Base-by-base conservation (phyloP, 2,113 vertebrate genomes). In the Kobus ellipsiprymnus region DNA sequence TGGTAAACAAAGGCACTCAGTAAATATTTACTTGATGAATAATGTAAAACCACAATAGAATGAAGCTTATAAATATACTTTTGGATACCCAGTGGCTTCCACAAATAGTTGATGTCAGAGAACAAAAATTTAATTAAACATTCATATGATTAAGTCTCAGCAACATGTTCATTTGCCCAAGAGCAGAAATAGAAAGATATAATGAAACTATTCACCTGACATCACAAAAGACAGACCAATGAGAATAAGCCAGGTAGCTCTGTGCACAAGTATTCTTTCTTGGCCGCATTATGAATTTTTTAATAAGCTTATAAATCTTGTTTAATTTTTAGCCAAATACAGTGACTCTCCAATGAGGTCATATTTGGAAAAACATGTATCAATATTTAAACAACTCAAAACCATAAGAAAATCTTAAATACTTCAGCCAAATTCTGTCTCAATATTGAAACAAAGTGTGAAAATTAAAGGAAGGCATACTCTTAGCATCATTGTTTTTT, bases 11-110 rank as follows among this genome's bases (percentile, higher is more conserved):
- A 93, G 14, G 55, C 48, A 90, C 57, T 94, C 60, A 57, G n/a
- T 67, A 96, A 91, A 92, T 97, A 97, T 59, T 98, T 84, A 90
- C 94, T 59, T 81, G 57, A 67, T 95, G 94, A 97, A 94, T 95
- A 94, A 95, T 80, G 83, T 40, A 87, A 90, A 96, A 44, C 36
- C 83, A 87, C 71, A 91, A 55, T 40, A 93, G 16, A 92, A 21
- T n/a, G 7, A 60, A 95, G 74, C 25, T 40, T 81, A 92, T 83
- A 87, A 93, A 59, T 62, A 91, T 12, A 88, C 71, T 86, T 96
- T 94, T 80, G 40, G 59, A 90, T 78, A 94, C 57, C 64, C 84
- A 97, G 92, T 98, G 96, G 87, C 95, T 97, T 97, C 80, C 89
- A 94, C 90, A 90, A 94, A 92, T 90, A 87, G 33, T 44, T 90